phyloP scores from a whole-genome alignment of 2,113 vertebrate species.

The Circaetus gallicus region DNA sequence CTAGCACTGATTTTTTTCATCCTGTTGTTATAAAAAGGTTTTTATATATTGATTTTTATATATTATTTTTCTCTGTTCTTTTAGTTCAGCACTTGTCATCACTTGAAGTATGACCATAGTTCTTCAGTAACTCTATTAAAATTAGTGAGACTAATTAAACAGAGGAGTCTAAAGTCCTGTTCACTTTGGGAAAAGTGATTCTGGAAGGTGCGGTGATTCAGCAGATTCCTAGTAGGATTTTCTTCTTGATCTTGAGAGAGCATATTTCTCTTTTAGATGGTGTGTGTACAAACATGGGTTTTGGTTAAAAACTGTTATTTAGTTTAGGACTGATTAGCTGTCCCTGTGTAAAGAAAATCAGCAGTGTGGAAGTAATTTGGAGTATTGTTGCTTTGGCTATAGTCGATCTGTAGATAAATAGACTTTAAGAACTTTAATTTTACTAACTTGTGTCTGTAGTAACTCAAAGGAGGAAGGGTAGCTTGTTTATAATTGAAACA shows the following conservation, averaged over 20 bases:
- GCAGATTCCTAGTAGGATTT: neutral
- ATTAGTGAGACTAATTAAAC: neutral
- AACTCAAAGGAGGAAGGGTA: neutral
- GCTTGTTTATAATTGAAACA: neutral
- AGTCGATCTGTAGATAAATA: neutral
- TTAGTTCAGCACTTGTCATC: neutral
- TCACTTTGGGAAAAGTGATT: neutral
- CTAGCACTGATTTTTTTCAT: neutral
- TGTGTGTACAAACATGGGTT: neutral
- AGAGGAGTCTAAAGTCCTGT: neutral
- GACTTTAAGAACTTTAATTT: neutral
- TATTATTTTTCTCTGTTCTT: neutral
- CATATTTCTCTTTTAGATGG: neutral
- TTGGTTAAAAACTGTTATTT: neutral
- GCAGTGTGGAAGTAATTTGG: neutral
- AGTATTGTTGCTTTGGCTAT: neutral
- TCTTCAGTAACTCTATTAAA: neutral
- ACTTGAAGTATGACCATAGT: neutral
- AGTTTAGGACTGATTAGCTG: neutral
- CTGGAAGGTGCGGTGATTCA: neutral
- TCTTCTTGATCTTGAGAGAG: neutral
- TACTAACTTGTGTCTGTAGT: neutral
- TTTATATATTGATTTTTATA: neutral
- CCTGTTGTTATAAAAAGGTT: neutral
- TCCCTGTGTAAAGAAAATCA: neutral